Base-by-base conservation (phyloP, 2,888 invertebrate species). In the Anodontia alba region DNA sequence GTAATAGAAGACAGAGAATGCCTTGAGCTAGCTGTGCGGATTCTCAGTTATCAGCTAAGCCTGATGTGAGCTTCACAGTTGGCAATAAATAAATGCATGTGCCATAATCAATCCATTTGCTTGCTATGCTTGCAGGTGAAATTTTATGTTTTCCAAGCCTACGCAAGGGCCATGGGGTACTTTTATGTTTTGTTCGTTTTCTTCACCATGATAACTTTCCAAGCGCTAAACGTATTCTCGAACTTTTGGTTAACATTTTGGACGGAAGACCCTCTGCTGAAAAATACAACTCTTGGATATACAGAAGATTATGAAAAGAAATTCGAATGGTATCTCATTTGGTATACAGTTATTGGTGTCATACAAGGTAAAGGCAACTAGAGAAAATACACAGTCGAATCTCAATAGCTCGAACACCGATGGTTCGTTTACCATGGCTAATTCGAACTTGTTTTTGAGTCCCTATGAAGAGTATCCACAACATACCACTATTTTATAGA, bases 81-180 rank as follows among this genome's bases (percentile, higher is more conserved):
- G n/a, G n/a, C n/a, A n/a, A n/a, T n/a, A n/a, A n/a, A n/a, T n/a
- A n/a, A n/a, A n/a, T 38, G 5, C 38, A 8, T 12, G 38, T 38
- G 38, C 38, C 12, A 38, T 12, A 38, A 8, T 38, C 5, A 38
- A 38, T 38, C 12, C 12, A 38, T 5, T 12, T 8, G 5, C 12
- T 5, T 5, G 5, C 7, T 54, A 26, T 54, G 26, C 26, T 54
- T 54, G 7, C 54, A 94, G 94, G 97, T 99, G 0, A 97, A 98
- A 95, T 96, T 97, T 96, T 95, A 95, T 82, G 98, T 99, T 0
- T 99, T 98, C 95, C 96, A 97, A 89, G 97, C 98, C 94, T 99
- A 99, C 94, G 95, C 98, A 86, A 96, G 96, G 94, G 98, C 98
- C 62, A 94, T 97, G 89, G 95, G 96, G 72, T 95, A 97, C 73